phyloP scores from a whole-genome alignment of 2,113 vertebrate species.

The Hoplias malabaricus region DNA sequence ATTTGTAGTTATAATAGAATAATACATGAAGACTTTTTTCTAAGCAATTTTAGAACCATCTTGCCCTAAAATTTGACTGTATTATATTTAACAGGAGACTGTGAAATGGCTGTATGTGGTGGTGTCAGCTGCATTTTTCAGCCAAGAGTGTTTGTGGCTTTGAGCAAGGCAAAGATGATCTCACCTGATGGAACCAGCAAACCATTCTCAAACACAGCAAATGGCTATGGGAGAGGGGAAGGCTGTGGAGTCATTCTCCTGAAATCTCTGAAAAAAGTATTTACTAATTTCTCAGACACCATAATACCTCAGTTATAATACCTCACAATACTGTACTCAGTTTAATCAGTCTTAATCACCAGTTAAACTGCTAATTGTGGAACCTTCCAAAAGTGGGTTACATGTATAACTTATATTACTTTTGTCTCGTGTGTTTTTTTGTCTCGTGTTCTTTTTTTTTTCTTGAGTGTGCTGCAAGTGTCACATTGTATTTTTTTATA shows the following conservation, averaged over 20 bases:
- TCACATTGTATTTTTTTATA: no score
- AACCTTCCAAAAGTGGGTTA: no score
- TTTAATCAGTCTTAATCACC: no score
- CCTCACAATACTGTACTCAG: background rate
- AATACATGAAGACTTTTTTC: no score
- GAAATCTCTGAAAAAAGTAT: conserved; percentile 78
- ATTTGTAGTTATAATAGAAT: no score
- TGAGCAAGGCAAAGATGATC: conserved; percentile 85
- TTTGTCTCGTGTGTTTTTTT: no score
- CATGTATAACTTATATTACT: no score
- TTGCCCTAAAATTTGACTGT: no score
- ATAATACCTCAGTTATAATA: background rate
- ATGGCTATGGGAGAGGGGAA: conserved; percentile 87
- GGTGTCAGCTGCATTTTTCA: conserved; percentile 83
- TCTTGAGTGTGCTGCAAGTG: no score
- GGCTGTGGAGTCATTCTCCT: conserved; percentile 83
- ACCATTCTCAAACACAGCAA: conserved; percentile 78
- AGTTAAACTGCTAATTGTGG: no score
- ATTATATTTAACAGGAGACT: conserved; percentile 72
- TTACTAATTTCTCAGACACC: background rate
- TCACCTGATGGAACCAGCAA: conserved; percentile 81
- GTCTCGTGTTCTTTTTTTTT: no score
- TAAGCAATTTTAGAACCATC: no score
- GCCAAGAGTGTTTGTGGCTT: conserved; percentile 77
- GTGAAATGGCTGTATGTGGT: conserved; percentile 82